Conservation (phyloP, 64 coral and sea anemone species). For the Stylophora pistillata region DNA sequence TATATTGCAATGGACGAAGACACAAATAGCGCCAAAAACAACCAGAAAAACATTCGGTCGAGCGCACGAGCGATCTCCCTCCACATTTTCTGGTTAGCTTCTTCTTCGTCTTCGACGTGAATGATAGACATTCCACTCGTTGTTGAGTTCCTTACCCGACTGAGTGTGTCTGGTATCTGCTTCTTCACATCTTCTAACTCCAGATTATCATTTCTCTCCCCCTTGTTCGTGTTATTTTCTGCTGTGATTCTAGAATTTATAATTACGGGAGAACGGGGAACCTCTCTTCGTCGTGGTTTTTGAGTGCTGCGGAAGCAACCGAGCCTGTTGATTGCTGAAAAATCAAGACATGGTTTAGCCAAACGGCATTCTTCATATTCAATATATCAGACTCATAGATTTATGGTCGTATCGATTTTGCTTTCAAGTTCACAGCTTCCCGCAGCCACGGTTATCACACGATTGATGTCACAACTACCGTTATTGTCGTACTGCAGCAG, state of each 20-base stretch:
- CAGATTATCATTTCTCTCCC: background rate
- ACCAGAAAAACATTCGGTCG: constrained; percentile 61
- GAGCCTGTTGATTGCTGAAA: background rate
- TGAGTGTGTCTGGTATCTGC: background rate
- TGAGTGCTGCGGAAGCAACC: background rate
- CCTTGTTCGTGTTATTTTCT: background rate
- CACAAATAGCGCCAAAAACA: constrained; percentile 30
- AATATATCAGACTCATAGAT: no score
- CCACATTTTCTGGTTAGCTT: constrained; percentile 18
- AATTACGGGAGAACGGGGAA: background rate
- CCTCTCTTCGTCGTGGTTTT: background rate
- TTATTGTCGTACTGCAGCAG: background rate
- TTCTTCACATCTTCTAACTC: background rate
- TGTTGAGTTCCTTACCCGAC: background rate
- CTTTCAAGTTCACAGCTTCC: no score
- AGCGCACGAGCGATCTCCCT: constrained; percentile 8
- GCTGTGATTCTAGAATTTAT: background rate
- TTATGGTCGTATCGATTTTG: no score
- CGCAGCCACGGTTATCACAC: no score
- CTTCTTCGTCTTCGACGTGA: background rate
- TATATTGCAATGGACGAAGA: constrained; percentile 5
- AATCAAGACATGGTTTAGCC: background rate
- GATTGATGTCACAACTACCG: background rate
- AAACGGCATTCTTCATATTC: background rate
- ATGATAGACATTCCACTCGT: background rate